Evolutionary conservation across 2,113 vertebrate species (phyloP), one percentile per base, ranked within the genome.

Genomic region (Cyanoramphus novaezelandiae): DNA sequence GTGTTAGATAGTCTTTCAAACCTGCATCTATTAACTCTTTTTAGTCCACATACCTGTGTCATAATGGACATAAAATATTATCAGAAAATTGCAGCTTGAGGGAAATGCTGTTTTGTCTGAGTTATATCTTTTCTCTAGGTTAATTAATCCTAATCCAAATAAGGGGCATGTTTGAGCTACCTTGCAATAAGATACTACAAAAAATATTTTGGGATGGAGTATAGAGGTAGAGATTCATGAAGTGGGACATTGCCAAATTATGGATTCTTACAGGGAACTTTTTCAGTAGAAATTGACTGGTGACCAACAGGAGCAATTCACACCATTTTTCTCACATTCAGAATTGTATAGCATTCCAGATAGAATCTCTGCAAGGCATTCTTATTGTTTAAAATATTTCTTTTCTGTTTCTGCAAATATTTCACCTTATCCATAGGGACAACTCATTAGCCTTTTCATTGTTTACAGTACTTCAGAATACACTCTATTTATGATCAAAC

Each of bases 261-360:
- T 68, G 27, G 28, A 55, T 29, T 39, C 24, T 60, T 55, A 49
- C 18, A 28, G 15, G 12, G 10, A 60, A 25, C 1, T 17, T 6
- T 89, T 82, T 74, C 33, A 19, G 12, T 15, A 62, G 33, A 74
- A 84, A n/a, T 37, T 41, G 14, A 14, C 18, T 60, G 7, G 5
- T 60, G 20, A 6, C 29, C 23, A 3, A 0, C 3, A 65, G 31
- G 9, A 81, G 9, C 3, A 37, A 12, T 82, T 82, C 17, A 75
- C 6, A 28, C 14, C 50, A 11, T 39, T 87, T 94, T 87, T 91
- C 0, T 1, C 21, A 24, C 4, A 17, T 46, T 82, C 11, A 17
- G 33, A 57, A 17, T 15, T 57, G 12, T 0, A 0, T 23, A 69
- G 17, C 3, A 7, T 14, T 72, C 16, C 4, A 24, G 7, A 33